Conservation (phyloP, 2,797 vertebrate species). For the Peromyscus attwateri region DNA sequence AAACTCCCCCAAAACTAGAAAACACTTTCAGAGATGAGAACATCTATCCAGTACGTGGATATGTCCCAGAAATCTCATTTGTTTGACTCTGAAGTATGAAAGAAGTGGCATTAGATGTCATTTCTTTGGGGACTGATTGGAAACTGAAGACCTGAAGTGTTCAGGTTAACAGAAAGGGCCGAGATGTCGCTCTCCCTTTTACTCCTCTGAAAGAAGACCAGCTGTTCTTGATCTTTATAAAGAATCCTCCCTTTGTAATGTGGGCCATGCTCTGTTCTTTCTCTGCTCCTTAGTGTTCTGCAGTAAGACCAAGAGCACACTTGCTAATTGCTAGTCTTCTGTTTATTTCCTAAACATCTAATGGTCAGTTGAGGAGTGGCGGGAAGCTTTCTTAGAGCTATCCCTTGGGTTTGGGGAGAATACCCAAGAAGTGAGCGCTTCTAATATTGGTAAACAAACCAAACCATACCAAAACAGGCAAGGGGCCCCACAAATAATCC, state of each 20-base stretch:
- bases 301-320: constrained; percentile 26
- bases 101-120: constrained; percentile 59
- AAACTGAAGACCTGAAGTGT: constrained; percentile 66
- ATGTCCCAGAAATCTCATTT: constrained; percentile 25
- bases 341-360: constrained; percentile 77
- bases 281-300: constrained; percentile 68
- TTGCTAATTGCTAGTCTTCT: constrained; percentile 76
- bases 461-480: not conserved
- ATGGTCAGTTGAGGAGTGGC: constrained; percentile 59
- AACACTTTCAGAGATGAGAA: constrained; percentile 59
- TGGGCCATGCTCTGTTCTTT: constrained; percentile 38
- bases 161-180: constrained; percentile 8
- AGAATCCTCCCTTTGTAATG: constrained; percentile 68
- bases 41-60: not conserved
- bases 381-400: constrained; percentile 12
- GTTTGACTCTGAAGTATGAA: constrained; percentile 55
- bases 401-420: constrained; percentile 2
- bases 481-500: not conserved
- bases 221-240: constrained; percentile 39
- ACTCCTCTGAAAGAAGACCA: constrained; percentile 71
- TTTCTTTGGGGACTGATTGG: constrained; percentile 76
- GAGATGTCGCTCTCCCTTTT: constrained; percentile 23
- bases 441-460: not conserved
- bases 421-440: constrained; percentile 6
- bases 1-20: not conserved